Base-by-base conservation (phyloP, 2,797 vertebrate genomes). In the Sebastes nivosus region DNA sequence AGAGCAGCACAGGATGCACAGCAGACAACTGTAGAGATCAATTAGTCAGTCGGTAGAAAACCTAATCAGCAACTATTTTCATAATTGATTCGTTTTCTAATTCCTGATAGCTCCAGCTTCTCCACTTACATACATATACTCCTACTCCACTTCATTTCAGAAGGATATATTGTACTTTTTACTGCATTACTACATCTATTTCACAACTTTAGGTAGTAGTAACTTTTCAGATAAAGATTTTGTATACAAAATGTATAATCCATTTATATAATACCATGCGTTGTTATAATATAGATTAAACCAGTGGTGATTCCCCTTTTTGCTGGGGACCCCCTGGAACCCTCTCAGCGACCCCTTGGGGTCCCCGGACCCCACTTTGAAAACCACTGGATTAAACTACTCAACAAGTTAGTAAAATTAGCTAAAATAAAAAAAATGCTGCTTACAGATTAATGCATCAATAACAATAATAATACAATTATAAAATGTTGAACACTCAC, bases 311-410 rank as follows among this genome's bases (percentile, higher is more conserved):
- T 50, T 8, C 7, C 46, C 46, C 3, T 18, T 50, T 50, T 50
- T 50, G 46, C 16, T 50, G 46, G 46, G 18, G 6, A 50, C 0
- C 46, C 42, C 0, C 18, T 2, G 18, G 46, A 18, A 50, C 46
- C 1, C 0, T 0, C 3, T 46, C 16, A 46, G 16, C 5, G 14
- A 42, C 14, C 38, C 38, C 13, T 46, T 0, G 6, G 42, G 16
- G 16, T 46, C 42, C 14, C 14, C 6, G 0, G 42, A 46, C 42
- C 42, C 18, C 18, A 50, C 46, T 50, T 50, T 20, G 46, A 50
- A 50, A 20, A 50, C 46, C 46, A 50, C 46, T 22, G 27, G 3
- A 42, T 8, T 8, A 42, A n/a, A 59, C 18, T 59, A 2, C 50
- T 16, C 16, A 55, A 34, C n/a, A 4, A 27, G 1, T 20, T 20